A percentile compares a stretch with the other conserved stretches of the same genome.
Conservation (phyloP, 2,888 invertebrate species). For the Aspidiotus rigidus region DNA sequence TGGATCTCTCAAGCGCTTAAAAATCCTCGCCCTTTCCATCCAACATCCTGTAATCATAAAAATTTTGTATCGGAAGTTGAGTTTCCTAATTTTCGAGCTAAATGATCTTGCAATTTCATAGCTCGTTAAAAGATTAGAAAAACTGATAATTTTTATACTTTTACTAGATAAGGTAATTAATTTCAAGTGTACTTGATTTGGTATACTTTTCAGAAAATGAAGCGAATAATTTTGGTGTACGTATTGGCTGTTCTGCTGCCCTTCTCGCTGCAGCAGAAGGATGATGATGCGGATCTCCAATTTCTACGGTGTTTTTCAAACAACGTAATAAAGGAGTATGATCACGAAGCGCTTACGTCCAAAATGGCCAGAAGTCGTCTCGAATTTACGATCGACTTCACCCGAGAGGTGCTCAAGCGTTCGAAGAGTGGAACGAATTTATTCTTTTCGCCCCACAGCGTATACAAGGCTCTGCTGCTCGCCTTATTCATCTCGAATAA, state of each 20-base stretch:
- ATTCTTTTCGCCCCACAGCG: slow-evolving; percentile 81
- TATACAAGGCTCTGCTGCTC: slow-evolving; percentile 66
- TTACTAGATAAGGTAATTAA: too few relatives aligned
- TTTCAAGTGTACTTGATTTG: too few relatives aligned
- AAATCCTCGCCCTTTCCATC: too few relatives aligned
- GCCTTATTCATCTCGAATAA: slow-evolving; percentile 69
- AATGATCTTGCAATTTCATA: too few relatives aligned
- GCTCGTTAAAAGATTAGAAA: too few relatives aligned
- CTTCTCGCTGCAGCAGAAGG: slow-evolving; percentile 10
- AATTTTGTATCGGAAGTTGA: too few relatives aligned
- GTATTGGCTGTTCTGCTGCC: slow-evolving; percentile 6
- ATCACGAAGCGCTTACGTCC: slow-evolving; percentile 11
- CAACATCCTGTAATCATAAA: too few relatives aligned
- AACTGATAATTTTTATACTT: too few relatives aligned
- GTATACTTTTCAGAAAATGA: background rate
- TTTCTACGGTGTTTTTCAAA: slow-evolving; percentile 20
- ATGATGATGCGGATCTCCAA: slow-evolving; percentile 6
- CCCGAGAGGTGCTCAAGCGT: slow-evolving; percentile 32
- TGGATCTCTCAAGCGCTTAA: too few relatives aligned
- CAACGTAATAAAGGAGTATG: background rate
- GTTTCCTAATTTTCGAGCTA: too few relatives aligned
- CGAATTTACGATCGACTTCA: slow-evolving; percentile 35
- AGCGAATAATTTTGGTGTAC: background rate
- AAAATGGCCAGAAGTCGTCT: slow-evolving; percentile 31
- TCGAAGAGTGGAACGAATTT: slow-evolving; percentile 48